Base-by-base conservation (phyloP, 2,113 vertebrate genomes). In the Rhinopomastus cyanomelas region DNA sequence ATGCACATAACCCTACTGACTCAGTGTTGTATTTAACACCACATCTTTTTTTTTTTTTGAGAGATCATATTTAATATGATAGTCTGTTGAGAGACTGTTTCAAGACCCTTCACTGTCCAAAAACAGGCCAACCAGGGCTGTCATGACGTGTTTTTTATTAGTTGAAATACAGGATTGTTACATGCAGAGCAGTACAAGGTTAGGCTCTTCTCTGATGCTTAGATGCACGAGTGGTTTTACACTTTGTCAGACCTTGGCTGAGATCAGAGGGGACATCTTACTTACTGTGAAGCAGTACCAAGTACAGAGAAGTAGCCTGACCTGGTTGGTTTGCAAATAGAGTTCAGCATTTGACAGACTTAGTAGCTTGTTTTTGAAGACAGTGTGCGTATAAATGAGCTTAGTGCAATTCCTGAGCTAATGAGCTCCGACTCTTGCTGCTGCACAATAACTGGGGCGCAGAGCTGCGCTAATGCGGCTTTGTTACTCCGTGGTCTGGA, bases 391-490 rank as follows among this genome's bases (percentile, higher is more conserved):
- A 90, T 74, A 88, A 94, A 93, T 67, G 81, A 93, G 90, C 77
- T 96, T 95, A 94, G 72, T 88, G 55, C 80, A 77, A 88, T 69
- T 91, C 72, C 83, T 52, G 56, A 75, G 61, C 92, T 94, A 95
- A 94, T 83, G 83, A 94, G 86, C 73, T 95, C 88, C 84, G 88
- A 93, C 86, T 94, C 86, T 67, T 81, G 65, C 69, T 84, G 2
- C 73, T 60, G 81, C 90, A 61, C 8, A 57, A 14, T 86, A 90
- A 86, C 69, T 89, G 78, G 86, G 84, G 86, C 87, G 81, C 66
- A 53, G 92, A 88, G 81, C 86, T 68, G 88, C 81, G 37, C 81
- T 92, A 92, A 92, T 87, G 57, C 81, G 60, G 73, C 74, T 93
- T 86, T 90, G 57, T 25, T 86, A 53, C 39, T 87, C 73, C 11